Conservation (phyloP, 92 coral and sea anemone species). For the Palythoa heliodiscus region DNA sequence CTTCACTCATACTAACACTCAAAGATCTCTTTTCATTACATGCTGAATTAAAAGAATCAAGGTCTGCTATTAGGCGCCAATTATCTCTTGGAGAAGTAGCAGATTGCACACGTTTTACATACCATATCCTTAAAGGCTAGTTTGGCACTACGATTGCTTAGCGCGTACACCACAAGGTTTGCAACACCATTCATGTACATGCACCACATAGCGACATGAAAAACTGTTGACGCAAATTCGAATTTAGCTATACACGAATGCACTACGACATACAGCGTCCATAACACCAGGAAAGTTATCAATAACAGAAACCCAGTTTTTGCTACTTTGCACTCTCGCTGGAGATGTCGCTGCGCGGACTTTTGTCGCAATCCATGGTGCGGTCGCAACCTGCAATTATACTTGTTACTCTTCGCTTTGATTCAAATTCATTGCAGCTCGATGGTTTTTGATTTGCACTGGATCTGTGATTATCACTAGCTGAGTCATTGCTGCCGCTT, state of each 20-base stretch:
- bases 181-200: constrained; percentile 88
- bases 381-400: constrained; percentile 26
- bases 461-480: background rate
- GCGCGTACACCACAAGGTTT: constrained; percentile 87
- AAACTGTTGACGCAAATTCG: constrained; percentile 54
- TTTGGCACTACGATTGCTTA: constrained; percentile 67
- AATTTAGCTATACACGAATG: constrained; percentile 68
- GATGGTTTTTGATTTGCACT: background rate
- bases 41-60: too few species aligned
- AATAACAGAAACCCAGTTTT: constrained; percentile 75
- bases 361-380: constrained; percentile 15
- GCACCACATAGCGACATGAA: constrained; percentile 80
- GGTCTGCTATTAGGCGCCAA: too few species aligned
- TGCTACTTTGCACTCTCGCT: constrained; percentile 86
- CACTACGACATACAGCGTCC: constrained; percentile 92
- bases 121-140: constrained; percentile 53
- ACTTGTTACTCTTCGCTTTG: constrained; percentile 5
- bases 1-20: too few species aligned
- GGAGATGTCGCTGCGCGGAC: constrained; percentile 39
- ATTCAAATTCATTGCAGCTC: background rate
- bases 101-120: background rate
- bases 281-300: constrained; percentile 70
- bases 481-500: background rate
- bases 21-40: too few species aligned
- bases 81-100: background rate